Percentiles rank a stretch among this genome's conserved stretches.
Conservation (phyloP, 2,888 invertebrate species). For the Agrilus biguttatus region DNA sequence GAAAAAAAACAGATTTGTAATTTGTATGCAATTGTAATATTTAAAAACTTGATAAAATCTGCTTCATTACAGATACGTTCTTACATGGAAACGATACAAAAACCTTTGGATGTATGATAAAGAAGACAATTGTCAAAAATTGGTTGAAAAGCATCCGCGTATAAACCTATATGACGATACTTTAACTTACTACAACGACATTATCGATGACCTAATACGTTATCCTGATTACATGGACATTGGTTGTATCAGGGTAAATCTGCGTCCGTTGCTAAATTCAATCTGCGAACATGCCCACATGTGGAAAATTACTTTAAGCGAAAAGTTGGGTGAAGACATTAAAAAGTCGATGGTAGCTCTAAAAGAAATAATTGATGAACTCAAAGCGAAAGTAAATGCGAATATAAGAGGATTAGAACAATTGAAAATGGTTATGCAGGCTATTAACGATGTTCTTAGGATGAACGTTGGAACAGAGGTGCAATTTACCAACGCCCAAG, state of each 20-base stretch:
- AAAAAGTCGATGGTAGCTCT: constrained; percentile 52
- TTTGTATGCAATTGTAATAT: constrained; percentile 13
- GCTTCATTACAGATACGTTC: constrained; percentile 8
- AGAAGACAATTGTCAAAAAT: constrained; percentile 57
- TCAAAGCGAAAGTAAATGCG: constrained; percentile 51
- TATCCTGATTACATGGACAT: constrained; percentile 48
- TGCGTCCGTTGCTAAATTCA: constrained; percentile 52
- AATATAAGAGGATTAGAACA: constrained; percentile 66
- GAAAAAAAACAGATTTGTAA: too few species aligned
- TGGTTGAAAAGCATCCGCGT: constrained; percentile 48
- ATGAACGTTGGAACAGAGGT: constrained; percentile 67
- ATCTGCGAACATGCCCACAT: constrained; percentile 61
- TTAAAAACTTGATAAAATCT: neutral
- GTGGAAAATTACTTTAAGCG: constrained; percentile 66
- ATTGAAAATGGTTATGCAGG: constrained; percentile 73
- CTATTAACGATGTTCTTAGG: constrained; percentile 60
- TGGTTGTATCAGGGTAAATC: constrained; percentile 58
- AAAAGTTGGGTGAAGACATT: constrained; percentile 51
- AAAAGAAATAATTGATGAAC: constrained; percentile 47
- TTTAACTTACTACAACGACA: constrained; percentile 68
- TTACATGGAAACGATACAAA: constrained; percentile 58
- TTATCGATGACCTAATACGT: constrained; percentile 37
- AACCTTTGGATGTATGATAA: constrained; percentile 69
- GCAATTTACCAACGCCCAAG: constrained; percentile 57
- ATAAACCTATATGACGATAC: constrained; percentile 66